Conservation (phyloP, 2,888 invertebrate species). For the Melanostoma scalare region DNA sequence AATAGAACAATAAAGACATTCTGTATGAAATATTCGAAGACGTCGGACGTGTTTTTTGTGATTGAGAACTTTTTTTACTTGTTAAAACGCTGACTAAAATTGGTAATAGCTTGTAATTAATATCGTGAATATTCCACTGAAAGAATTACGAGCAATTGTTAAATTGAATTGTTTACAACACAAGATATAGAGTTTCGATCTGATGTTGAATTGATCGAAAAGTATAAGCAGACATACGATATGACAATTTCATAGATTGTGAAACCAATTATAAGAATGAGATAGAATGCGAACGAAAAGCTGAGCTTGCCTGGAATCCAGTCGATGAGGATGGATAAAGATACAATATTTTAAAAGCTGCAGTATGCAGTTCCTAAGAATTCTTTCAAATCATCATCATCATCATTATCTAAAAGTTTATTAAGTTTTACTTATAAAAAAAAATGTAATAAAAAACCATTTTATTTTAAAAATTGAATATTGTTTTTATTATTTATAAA, state of each 20-base stretch:
- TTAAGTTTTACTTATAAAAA: no score
- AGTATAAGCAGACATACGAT: conserved; percentile 10
- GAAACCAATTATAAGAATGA: background rate
- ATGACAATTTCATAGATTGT: conserved; percentile 22
- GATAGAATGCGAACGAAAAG: background rate
- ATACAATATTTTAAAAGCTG: no score
- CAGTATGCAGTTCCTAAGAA: background rate
- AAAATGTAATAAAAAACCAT: background rate
- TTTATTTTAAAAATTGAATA: background rate
- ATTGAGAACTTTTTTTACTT: no score
- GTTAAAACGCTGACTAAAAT: no score
- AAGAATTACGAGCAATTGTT: conserved; percentile 47
- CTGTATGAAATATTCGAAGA: no score
- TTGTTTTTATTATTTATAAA: background rate
- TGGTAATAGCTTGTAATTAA: conserved; percentile 47
- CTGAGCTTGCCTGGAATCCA: background rate
- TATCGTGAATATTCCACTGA: conserved; percentile 51
- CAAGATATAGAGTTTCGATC: background rate
- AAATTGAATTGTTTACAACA: conserved; percentile 35
- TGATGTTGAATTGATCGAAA: conserved; percentile 19
- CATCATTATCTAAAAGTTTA: background rate
- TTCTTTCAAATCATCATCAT: no score
- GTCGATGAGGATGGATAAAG: no score
- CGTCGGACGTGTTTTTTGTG: no score
- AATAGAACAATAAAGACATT: no score